Conservation (phyloP, 2,888 invertebrate genomes). For the Neoscelio sp. region DNA sequence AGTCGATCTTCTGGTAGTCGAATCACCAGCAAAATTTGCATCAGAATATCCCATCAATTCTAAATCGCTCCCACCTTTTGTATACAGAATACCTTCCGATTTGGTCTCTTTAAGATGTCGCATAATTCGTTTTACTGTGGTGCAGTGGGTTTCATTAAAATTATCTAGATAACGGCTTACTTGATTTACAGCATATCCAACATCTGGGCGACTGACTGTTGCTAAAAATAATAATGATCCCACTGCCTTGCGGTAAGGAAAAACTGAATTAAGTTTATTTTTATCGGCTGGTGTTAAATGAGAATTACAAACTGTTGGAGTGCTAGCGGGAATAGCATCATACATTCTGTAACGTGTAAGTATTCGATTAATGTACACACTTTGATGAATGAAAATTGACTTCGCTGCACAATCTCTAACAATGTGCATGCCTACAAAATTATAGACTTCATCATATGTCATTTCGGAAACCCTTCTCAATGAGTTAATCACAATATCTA, state of each 20-base stretch:
- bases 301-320: not conserved
- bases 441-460: constrained; percentile 4
- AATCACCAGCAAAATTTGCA: constrained; percentile 62
- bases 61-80: constrained; percentile 1
- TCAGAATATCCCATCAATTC: constrained; percentile 68
- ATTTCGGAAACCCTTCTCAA: constrained; percentile 40
- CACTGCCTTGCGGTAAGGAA: constrained; percentile 52
- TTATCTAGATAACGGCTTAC: constrained; percentile 49
- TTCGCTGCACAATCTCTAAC: constrained; percentile 3
- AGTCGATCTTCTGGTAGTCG: constrained; percentile 47
- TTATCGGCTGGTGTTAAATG: not conserved
- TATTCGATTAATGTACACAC: not conserved
- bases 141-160: constrained; percentile 38
- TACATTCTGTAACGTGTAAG: constrained; percentile 30
- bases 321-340: constrained; percentile 7
- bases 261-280: not conserved
- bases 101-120: constrained; percentile 58
- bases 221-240: constrained; percentile 55
- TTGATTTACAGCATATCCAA: constrained; percentile 56
- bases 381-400: constrained; percentile 6
- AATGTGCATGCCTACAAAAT: constrained; percentile 51
- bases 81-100: constrained; percentile 44
- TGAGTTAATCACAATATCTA: constrained; percentile 15
- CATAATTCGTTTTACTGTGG: constrained; percentile 57
- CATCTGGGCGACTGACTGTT: constrained; percentile 61